Evolutionary conservation across 2,113 vertebrate genomes (phyloP).

Genomic region (Percina caprodes): DNA sequence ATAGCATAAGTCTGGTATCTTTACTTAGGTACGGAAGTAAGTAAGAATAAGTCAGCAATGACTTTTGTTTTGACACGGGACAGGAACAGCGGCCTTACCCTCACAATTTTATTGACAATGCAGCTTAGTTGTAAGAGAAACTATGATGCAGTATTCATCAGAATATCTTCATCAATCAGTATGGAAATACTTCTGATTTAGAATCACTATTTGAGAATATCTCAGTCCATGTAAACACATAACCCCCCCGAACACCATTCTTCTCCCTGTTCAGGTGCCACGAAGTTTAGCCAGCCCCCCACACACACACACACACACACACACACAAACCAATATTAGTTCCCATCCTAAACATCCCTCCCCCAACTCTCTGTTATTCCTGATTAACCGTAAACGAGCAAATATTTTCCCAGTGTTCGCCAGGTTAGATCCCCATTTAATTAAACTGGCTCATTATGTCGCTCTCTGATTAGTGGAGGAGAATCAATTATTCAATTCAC

Average conservation of each 20-base stretch:
- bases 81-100: no score
- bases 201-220: not conserved
- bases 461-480: conserved; percentile 99
- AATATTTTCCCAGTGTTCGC: conserved; percentile 99
- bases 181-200: not conserved
- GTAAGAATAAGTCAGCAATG: no score
- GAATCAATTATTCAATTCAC: conserved; percentile 99
- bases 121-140: not conserved
- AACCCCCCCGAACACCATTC: not conserved
- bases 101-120: no score
- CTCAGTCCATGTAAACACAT: not conserved
- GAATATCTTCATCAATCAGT: not conserved
- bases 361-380: conserved; percentile 80
- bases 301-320: not conserved
- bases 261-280: conserved; percentile 7
- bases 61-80: no score
- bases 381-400: conserved; percentile 98
- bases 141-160: not conserved
- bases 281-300: conserved; percentile 12
- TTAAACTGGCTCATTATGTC: conserved; percentile 99
- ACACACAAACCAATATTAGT: conserved; percentile 43
- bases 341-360: conserved; percentile 46
- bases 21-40: no score
- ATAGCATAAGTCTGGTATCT: no score
- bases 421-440: conserved; percentile 99